phyloP scores from a whole-genome alignment of 2,888 invertebrate genomes.

The Mimumesa dahlbomi region DNA sequence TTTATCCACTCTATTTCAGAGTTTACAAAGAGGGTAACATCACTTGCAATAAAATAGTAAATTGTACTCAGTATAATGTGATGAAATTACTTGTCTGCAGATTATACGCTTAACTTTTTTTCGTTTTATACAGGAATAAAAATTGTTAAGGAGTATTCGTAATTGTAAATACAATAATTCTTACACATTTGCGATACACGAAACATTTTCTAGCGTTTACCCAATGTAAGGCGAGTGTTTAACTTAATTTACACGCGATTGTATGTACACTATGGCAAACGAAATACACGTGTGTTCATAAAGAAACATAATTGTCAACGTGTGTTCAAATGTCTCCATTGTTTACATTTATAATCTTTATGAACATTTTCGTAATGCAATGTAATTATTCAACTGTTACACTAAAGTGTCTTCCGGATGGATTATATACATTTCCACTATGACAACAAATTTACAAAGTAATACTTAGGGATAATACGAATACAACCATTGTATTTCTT shows the following conservation, averaged over 20 bases:
- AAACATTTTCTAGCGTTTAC: conserved; percentile 42
- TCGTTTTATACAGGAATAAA: conserved; percentile 28
- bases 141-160: conserved; percentile 17
- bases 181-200: conserved; percentile 20
- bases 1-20: too few relatives aligned
- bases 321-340: background rate
- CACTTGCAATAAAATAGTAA: too few relatives aligned
- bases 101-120: conserved; percentile 1
- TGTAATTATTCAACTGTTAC: conserved; percentile 22
- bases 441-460: conserved; percentile 17
- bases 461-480: conserved; percentile 5
- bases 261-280: conserved; percentile 11
- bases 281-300: conserved; percentile 29
- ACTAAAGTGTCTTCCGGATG: conserved; percentile 50
- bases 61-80: too few relatives aligned
- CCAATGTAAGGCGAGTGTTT: conserved; percentile 30
- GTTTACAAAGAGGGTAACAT: too few relatives aligned
- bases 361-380: conserved; percentile 11
- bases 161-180: conserved; percentile 48
- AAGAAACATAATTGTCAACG: conserved; percentile 18
- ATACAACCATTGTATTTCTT: conserved; percentile 6
- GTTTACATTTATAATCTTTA: conserved; percentile 30
- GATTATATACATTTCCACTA: conserved; percentile 11
- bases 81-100: too few relatives aligned
- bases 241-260: conserved; percentile 22